phyloP scores from a whole-genome alignment of 2,113 vertebrate genomes.

The Aplodontia rufa region DNA sequence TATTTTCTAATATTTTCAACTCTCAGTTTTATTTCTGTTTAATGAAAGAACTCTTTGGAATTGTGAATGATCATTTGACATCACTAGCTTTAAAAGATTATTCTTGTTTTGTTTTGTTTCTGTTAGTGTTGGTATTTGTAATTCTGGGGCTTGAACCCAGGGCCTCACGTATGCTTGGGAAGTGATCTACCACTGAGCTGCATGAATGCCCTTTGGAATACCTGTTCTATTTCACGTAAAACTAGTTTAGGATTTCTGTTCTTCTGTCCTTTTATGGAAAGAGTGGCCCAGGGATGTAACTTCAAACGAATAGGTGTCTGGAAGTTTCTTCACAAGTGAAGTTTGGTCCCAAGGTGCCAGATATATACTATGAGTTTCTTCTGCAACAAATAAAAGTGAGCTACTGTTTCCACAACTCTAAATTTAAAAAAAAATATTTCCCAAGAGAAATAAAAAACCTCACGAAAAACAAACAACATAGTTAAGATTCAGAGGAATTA shows the following conservation, averaged over 20 bases:
- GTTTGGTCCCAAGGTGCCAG: neutral
- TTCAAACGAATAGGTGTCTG: slow-evolving; percentile 42
- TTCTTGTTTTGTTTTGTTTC: too few relatives aligned
- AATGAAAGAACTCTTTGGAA: slow-evolving; percentile 18
- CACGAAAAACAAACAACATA: slow-evolving; percentile 34
- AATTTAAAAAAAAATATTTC: slow-evolving; percentile 8
- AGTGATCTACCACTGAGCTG: too few relatives aligned
- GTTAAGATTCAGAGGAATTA: slow-evolving; percentile 11
- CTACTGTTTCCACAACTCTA: neutral
- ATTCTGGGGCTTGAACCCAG: too few relatives aligned
- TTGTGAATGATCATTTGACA: neutral
- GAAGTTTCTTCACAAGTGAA: neutral
- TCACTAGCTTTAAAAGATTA: too few relatives aligned
- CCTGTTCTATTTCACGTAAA: neutral
- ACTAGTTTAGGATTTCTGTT: neutral
- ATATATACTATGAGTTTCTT: neutral
- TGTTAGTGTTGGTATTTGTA: too few relatives aligned
- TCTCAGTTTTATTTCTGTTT: neutral
- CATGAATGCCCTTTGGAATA: neutral
- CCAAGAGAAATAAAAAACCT: neutral
- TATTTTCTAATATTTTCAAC: neutral
- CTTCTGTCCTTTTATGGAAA: neutral
- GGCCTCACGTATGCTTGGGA: too few relatives aligned
- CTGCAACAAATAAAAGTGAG: slow-evolving; percentile 27
- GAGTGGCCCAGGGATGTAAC: neutral